These are phyloP conservation scores for Holacanthus passer DNA, from an alignment of 2,113 vertebrate genomes.

Conservation along the genomic window DNA sequence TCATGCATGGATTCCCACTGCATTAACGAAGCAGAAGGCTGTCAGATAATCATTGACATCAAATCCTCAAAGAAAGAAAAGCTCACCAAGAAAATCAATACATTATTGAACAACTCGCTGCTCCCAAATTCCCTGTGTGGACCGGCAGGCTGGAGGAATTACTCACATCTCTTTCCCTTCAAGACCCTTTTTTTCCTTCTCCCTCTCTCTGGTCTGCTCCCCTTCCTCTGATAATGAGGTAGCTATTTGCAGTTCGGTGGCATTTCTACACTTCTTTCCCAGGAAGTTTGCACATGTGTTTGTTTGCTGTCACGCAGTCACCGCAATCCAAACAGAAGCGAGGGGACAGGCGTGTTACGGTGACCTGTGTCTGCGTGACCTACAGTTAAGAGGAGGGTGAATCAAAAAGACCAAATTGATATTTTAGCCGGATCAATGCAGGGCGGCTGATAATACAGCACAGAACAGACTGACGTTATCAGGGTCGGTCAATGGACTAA, in stretches of 20 bases:
- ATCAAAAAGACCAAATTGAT: constrained; percentile 28
- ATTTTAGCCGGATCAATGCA: constrained; percentile 56
- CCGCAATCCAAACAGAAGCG: constrained; percentile 57
- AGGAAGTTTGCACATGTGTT: constrained; percentile 2
- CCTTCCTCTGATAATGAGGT: constrained; percentile 29
- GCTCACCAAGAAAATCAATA: constrained; percentile 67
- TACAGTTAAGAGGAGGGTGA: background rate
- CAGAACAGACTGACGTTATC: too few species aligned
- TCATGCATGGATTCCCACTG: background rate
- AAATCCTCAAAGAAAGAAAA: constrained; percentile 44
- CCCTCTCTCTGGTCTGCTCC: constrained; percentile 14
- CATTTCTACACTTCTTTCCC: constrained; percentile 7
- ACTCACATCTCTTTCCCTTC: constrained; percentile 69
- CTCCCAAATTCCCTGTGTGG: constrained; percentile 50
- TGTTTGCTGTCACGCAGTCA: constrained; percentile 25
- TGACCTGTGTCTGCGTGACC: constrained; percentile 79
- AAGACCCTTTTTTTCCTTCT: constrained; percentile 39
- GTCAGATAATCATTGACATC: constrained; percentile 59
- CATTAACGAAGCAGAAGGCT: constrained; percentile 10
- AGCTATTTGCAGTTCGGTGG: constrained; percentile 11
- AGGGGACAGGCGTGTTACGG: constrained; percentile 46
- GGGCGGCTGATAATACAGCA: background rate
- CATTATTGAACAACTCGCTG: constrained; percentile 65
- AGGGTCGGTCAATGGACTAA: background rate
- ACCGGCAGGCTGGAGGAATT: constrained; percentile 43